Evolutionary conservation across 2,113 vertebrate genomes (phyloP), one percentile per base, ranked within the genome.

Genomic region (Dasyprocta punctata): DNA sequence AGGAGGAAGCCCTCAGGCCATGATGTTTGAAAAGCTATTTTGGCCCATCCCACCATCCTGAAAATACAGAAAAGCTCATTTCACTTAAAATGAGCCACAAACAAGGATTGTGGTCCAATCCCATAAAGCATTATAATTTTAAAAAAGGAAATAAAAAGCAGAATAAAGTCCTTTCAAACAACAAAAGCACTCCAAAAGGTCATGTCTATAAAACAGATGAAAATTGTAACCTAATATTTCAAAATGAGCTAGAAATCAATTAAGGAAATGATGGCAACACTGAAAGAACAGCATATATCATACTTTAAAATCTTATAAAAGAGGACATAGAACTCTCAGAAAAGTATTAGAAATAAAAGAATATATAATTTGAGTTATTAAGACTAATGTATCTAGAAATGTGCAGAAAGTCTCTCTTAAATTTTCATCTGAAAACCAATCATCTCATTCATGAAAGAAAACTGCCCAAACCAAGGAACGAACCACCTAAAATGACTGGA

Each of bases 61-160:
- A 96, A 97, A 92, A 92, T 90, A 89, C 36, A 97, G 69, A 94
- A 96, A 97, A 95, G 65, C n/a, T 89, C 86, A 93, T 94, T 96
- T 96, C 33, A 94, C 44, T 95, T 95, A 94, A 92, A 97, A 69
- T 58, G 54, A 91, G 52, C 28, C 94, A 96, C 77, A 91, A 95
- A 86, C 54, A 84, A 92, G 85, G 33, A 94, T 92, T 92, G 60
- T 93, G 56, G 73, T 91, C 60, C 89, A 97, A 91, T 89, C 81
- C 36, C 78, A 89, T 93, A 88, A 98, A 86, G 90, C 41, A 83
- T 86, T 93, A 94, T 65, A 90, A 81, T 92, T 94, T 52, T 90
- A 36, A 61, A 56, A 97, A 95, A 85, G 56, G 9, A 85, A 96
- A 95, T 96, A 92, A 86, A 82, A n/a, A 97, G 13, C 73, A 92